Evolutionary conservation across 2,797 vertebrate genomes (phyloP).

Genomic region (Sebastes goodei): DNA sequence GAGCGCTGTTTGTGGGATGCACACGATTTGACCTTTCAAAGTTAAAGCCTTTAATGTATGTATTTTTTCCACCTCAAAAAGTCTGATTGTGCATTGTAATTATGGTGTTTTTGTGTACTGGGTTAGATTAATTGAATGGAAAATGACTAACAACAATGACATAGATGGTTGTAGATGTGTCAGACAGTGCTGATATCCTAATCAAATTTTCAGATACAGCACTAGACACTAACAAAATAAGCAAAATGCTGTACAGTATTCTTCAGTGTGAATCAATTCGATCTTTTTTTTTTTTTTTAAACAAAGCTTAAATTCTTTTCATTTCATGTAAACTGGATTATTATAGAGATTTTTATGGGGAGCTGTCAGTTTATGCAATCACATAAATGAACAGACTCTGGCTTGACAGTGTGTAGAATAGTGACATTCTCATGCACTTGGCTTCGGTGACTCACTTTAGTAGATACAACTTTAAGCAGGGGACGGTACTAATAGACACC

Average conservation of each 20-base stretch:
- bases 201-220: not conserved
- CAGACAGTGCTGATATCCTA: not conserved
- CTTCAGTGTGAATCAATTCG: not conserved
- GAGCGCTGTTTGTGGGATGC: not conserved
- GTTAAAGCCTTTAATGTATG: not conserved
- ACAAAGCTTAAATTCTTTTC: not conserved
- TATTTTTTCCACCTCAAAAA: not conserved
- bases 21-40: not conserved
- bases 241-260: not conserved
- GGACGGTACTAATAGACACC: not conserved
- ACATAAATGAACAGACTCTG: not conserved
- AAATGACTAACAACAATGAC: not conserved
- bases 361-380: not conserved
- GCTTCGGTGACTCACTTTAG: not conserved
- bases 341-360: not conserved
- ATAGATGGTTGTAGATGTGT: not conserved
- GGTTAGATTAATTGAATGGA: not conserved
- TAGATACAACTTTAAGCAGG: not conserved
- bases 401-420: not conserved
- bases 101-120: not conserved
- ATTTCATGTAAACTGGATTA: not conserved
- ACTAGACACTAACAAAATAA: not conserved
- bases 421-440: not conserved
- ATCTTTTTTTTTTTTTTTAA: not conserved
- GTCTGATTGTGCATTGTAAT: not conserved